Base-by-base conservation (phyloP, 2,888 invertebrate genomes). In the Iphiclides podalirius region DNA sequence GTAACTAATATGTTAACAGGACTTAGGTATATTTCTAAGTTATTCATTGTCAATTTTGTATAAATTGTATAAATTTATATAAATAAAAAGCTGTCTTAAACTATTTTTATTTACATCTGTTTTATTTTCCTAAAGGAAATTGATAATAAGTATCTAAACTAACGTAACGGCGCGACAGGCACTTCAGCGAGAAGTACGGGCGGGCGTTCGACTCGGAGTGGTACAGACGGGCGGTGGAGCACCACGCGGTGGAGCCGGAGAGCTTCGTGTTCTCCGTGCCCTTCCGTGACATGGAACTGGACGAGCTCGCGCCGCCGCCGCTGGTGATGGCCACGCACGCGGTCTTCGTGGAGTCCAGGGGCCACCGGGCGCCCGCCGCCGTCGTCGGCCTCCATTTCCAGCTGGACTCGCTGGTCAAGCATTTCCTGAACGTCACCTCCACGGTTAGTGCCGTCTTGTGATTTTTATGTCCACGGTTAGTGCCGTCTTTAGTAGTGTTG, bases 311-410 rank as follows among this genome's bases (percentile, higher is more conserved):
- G 0, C 67, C 78, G 12, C 74, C 82, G 0, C 93, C 95, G 1
- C 71, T 95, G 45, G 95, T 97, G 1, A 94, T 96, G 26, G 97
- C 96, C n/a, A 96, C 96, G 0, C 96, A 96, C 75, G 97, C 97
- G 0, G 94, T 97, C 39, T 97, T 96, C 70, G 93, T 96, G 14
- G 95, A 96, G 67, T 93, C 93, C 52, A 92, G 94, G 57, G 94
- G 95, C 0, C 94, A 96, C 66, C 90, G 94, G 61, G 96, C 96
- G 0, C 95, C 96, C 0, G 96, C 95, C 0, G 97, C 96, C 0
- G 97, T 97, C 1, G 96, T 97, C n/a, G 97, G 97, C 0, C 76
- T 97, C 20, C 96, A 96, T 70, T 96, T 96, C 78, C 94, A 94
- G 60, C 93, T 97, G 69, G 93, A 94, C 4, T 94, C 94, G 0